Base-by-base conservation (phyloP, 2,797 vertebrate species). In the Alosa sapidissima region DNA sequence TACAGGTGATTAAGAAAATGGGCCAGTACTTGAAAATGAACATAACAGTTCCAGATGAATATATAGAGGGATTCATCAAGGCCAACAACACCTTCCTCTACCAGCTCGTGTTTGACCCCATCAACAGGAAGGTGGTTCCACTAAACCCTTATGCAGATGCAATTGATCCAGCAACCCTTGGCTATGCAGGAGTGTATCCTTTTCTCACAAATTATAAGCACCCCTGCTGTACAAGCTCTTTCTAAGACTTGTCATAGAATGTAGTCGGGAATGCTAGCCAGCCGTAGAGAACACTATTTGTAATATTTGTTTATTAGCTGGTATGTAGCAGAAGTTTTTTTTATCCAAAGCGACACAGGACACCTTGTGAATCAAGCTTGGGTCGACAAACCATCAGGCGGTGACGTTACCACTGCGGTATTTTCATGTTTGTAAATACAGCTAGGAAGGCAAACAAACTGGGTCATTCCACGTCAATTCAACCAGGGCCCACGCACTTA, bases 81-180 rank as follows among this genome's bases (percentile, higher is more conserved):
- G 98, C 98, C 90, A 96, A 99, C 85, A 99, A 99, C 92, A 99
- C 98, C 3, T 99, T 99, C 86, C 96, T 99, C 7, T 98, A 99
- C 92, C 98, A 99, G 91, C 92, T 99, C 81, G 97, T 99, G 88
- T 99, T 99, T 88, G 97, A 99, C 91, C 97, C 98, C n/a, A 11
- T 97, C 86, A 88, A 85, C 51, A 96, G 97, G 89, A 97, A 96
- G 90, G 94, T 98, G 5, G 93, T 97, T 81, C 98, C 98, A 21
- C 93, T 99, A 87, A 99, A 98, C 92, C 94, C 95, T 0, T 99
- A 99, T 84, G 94, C 90, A 7, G 94, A 96, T 52, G 93, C 95
- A 84, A 2, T 97, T 2, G 94, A 97, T 89, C 96, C 95, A 0
- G 84, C 94, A 90, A 91, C 94, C 1, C 94, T 99, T 5, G 89